Conservation (phyloP, 2,113 vertebrate species). For the Scalopus aquaticus region DNA sequence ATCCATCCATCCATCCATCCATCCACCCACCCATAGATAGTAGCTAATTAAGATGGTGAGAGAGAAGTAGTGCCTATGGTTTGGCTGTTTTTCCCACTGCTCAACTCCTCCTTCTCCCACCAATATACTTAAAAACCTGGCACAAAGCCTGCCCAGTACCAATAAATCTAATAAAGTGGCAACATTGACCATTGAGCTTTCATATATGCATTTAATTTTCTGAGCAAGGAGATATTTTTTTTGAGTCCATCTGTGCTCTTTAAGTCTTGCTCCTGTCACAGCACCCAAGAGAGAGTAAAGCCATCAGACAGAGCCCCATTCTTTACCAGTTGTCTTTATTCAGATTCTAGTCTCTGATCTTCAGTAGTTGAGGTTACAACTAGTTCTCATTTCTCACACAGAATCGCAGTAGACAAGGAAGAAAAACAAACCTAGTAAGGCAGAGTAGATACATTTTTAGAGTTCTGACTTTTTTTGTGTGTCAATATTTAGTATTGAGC, state of each 20-base stretch:
- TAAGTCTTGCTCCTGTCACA: neutral
- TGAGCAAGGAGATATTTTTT: neutral
- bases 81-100: neutral
- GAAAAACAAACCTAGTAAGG: slow-evolving; percentile 62
- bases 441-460: slow-evolving; percentile 36
- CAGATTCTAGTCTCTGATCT: neutral
- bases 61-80: neutral
- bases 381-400: slow-evolving; percentile 28
- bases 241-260: neutral
- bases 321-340: neutral
- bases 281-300: neutral
- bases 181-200: neutral
- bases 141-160: neutral
- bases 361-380: neutral
- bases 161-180: neutral
- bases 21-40: neutral
- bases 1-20: too few species aligned
- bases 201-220: neutral
- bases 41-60: neutral
- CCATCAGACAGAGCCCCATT: neutral
- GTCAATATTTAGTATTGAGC: slow-evolving; percentile 20
- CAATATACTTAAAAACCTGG: neutral
- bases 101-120: neutral
- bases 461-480: slow-evolving; percentile 11
- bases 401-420: slow-evolving; percentile 34